Conservation (phyloP, 2,888 invertebrate genomes). For the Branchipolynoe longqiensis region DNA sequence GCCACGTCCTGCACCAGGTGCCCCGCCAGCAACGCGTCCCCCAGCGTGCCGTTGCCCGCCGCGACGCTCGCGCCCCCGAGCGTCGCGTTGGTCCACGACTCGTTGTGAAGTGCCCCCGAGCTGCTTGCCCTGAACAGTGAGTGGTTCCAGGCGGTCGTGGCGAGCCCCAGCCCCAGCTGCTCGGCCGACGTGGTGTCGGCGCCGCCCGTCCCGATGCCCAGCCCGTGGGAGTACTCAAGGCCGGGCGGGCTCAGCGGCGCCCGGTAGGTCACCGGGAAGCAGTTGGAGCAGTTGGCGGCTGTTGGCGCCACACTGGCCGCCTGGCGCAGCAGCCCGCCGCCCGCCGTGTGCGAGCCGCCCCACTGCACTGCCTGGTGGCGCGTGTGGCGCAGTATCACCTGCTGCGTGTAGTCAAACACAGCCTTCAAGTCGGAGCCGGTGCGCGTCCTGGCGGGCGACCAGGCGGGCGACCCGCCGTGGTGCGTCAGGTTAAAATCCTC, state of each 20-base stretch:
- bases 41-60: neutral
- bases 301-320: neutral
- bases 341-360: slow-evolving; percentile 3
- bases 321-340: neutral
- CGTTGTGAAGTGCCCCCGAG: neutral
- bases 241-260: slow-evolving; percentile 40
- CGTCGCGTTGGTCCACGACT: slow-evolving; percentile 5
- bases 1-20: slow-evolving; percentile 69
- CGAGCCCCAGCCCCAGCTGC: too few relatives aligned
- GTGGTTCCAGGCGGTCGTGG: slow-evolving; percentile 22
- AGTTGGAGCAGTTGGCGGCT: slow-evolving; percentile 30
- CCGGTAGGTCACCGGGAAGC: slow-evolving; percentile 7
- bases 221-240: slow-evolving; percentile 23
- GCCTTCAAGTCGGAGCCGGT: slow-evolving; percentile 36
- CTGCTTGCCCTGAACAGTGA: slow-evolving; percentile 1
- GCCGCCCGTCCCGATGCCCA: neutral
- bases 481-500: slow-evolving; percentile 40
- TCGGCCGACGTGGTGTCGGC: slow-evolving; percentile 34
- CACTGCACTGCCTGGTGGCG: slow-evolving; percentile 44
- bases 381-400: slow-evolving; percentile 24
- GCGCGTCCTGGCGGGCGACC: too few relatives aligned
- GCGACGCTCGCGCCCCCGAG: neutral
- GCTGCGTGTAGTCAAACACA: slow-evolving; percentile 46
- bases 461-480: slow-evolving; percentile 3
- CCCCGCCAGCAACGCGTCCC: neutral